A percentile compares a stretch with the other conserved stretches of the same genome.
phyloP scores from a whole-genome alignment of 23 tunicate genomes.

The Ciona savignyi region DNA sequence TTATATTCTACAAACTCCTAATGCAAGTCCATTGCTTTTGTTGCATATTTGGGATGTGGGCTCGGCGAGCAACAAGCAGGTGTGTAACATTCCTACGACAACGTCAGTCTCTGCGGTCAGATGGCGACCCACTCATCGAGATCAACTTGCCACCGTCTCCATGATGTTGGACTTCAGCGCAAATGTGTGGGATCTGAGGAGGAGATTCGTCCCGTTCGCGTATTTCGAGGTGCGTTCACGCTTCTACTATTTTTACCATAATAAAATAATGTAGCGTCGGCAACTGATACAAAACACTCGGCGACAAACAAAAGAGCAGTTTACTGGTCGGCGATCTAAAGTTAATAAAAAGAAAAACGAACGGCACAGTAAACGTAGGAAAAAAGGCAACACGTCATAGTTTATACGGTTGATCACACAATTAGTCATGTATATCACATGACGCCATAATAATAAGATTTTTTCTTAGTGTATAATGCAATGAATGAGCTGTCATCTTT shows the following conservation, averaged over 20 bases:
- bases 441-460: not conserved
- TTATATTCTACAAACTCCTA: not conserved
- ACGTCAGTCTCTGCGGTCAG: constrained; percentile 53
- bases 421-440: too few relatives aligned
- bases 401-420: too few relatives aligned
- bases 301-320: too few relatives aligned
- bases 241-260: not conserved
- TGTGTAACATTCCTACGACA: constrained; percentile 36
- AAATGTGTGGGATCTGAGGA: constrained; percentile 74
- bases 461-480: not conserved
- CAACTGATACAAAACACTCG: not conserved
- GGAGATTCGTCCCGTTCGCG: constrained; percentile 80
- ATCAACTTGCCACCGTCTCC: constrained; percentile 76
- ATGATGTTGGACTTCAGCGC: constrained; percentile 72
- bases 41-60: constrained; percentile 57
- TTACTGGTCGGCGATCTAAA: too few relatives aligned
- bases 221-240: constrained; percentile 35
- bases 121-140: constrained; percentile 59
- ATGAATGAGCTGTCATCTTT: not conserved
- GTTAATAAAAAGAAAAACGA: too few relatives aligned
- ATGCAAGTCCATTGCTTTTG: not conserved
- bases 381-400: too few relatives aligned
- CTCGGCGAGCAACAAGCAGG: constrained; percentile 1
- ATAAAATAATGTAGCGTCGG: not conserved
- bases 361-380: too few relatives aligned